Evolutionary conservation across 1,140 invertebrate genomes (phyloP), one percentile per base, ranked within the genome.

Genomic region (Phocides pigmalion): DNA sequence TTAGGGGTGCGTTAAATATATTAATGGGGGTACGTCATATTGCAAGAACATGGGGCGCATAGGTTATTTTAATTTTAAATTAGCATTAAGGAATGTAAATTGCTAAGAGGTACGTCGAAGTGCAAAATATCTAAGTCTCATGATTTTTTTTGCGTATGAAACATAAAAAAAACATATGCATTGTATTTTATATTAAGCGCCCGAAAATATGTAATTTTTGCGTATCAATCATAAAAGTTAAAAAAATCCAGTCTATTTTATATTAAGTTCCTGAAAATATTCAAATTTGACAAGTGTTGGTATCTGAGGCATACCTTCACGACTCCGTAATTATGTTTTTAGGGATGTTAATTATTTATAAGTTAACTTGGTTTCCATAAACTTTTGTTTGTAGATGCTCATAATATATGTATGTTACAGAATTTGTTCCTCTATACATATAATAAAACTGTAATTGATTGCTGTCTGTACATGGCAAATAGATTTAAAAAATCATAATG

Each of bases 51-150:
- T 58, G 35, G 66, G 42, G 67, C 50, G 68, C 56, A 58, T 46
- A 41, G 68, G 66, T 74, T 74, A 77, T 80, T 80, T 77, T 80
- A 77, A 80, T 80, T 77, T 77, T 72, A 80, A 74, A 80, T 77
- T 66, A 74, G 61, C 68, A 65, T 54, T 76, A 79, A 74, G 66
- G 68, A 41, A 69, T 62, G 68, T 61, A 68, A 71, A 75, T 75
- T 68, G 65, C 49, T 64, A 62, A 66, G 68, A 65, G 28, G 28
- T n/a, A 32, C 28, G 28, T 32, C 9, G 28, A 32, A 0, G 5
- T 8, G 5, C 2, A 32, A 32, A 32, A 3, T 32, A 32, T 8
- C 28, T 11, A 32, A 32, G 9, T 32, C 28, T 11, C 0, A 32
- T 11, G n/a, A 32, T 32, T 32, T 32, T 32, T 32, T 32, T n/a